These are phyloP conservation scores for Scaptomyza reducta DNA, from an alignment of 2,888 invertebrate species.

Conservation along the genomic window DNA sequence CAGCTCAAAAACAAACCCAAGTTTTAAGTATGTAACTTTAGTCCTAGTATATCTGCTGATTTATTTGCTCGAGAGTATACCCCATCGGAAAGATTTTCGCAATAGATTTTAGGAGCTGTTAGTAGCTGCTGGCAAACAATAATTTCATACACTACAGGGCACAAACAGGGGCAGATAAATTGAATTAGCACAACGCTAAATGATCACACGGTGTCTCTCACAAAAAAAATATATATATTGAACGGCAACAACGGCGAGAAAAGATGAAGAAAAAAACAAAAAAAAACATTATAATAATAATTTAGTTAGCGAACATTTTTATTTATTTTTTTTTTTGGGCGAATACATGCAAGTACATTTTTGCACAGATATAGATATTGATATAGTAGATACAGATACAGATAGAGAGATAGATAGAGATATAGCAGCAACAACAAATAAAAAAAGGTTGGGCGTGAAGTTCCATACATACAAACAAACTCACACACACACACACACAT, in stretches of 20 bases:
- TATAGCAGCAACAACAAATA: slow-evolving; percentile 4
- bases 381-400: slow-evolving; percentile 27
- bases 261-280: slow-evolving; percentile 11
- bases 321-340: slow-evolving; percentile 15
- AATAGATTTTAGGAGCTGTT: slow-evolving; percentile 14
- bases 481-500: slow-evolving; percentile 19
- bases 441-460: slow-evolving; percentile 66
- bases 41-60: slow-evolving; percentile 3
- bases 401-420: slow-evolving; percentile 30
- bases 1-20: too few relatives aligned
- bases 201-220: slow-evolving; percentile 81
- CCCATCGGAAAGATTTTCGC: slow-evolving; percentile 19
- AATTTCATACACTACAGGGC: slow-evolving; percentile 29
- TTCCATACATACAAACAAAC: slow-evolving; percentile 32
- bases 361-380: slow-evolving; percentile 21
- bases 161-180: slow-evolving; percentile 55
- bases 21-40: neutral
- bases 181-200: slow-evolving; percentile 81
- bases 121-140: slow-evolving; percentile 39
- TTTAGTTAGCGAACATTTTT: slow-evolving; percentile 62
- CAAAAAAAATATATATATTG: slow-evolving; percentile 29
- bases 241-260: slow-evolving; percentile 22
- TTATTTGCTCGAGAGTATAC: slow-evolving; percentile 16
- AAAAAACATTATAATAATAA: slow-evolving; percentile 34
- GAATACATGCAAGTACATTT: slow-evolving; percentile 43